Conservation (phyloP, 2,113 vertebrate genomes). For the Amphiprion percula region DNA sequence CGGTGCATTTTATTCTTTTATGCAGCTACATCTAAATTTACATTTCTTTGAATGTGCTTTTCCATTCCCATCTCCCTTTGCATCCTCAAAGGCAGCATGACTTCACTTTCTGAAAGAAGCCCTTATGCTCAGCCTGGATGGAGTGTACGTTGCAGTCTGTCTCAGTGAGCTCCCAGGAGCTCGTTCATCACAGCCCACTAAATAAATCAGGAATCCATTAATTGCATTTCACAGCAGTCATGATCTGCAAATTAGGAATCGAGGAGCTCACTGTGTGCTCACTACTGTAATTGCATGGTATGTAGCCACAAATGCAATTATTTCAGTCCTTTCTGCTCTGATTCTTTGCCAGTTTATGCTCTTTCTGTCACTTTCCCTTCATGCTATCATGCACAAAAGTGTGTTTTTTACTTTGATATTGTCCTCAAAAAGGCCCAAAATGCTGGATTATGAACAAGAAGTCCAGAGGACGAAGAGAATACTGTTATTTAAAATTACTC, state of each 20-base stretch:
- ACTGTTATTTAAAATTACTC: too few species aligned
- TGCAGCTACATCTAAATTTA: constrained; percentile 27
- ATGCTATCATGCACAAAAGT: constrained; percentile 10
- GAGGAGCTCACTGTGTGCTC: constrained; percentile 50
- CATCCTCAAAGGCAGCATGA: not conserved
- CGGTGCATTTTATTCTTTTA: constrained; percentile 14
- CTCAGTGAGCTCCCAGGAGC: constrained; percentile 31
- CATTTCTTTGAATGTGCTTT: constrained; percentile 27
- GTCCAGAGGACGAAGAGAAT: not conserved
- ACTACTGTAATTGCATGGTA: constrained; percentile 40
- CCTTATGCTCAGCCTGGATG: not conserved
- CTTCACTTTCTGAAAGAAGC: constrained; percentile 3
- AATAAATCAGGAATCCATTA: constrained; percentile 73
- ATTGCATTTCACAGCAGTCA: constrained; percentile 72
- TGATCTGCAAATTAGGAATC: constrained; percentile 66
- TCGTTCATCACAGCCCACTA: constrained; percentile 61
- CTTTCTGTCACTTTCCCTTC: not conserved
- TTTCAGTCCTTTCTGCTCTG: constrained; percentile 21
- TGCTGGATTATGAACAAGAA: not conserved
- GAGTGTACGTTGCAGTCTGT: not conserved
- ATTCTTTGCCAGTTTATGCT: constrained; percentile 28
- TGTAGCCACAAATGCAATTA: constrained; percentile 60
- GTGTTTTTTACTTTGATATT: constrained; percentile 15
- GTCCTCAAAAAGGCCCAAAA: not conserved
- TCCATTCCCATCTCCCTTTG: constrained; percentile 18